Evolutionary conservation across 2,797 vertebrate genomes (phyloP).

Genomic region (Cryptoblepharus egeriae): DNA sequence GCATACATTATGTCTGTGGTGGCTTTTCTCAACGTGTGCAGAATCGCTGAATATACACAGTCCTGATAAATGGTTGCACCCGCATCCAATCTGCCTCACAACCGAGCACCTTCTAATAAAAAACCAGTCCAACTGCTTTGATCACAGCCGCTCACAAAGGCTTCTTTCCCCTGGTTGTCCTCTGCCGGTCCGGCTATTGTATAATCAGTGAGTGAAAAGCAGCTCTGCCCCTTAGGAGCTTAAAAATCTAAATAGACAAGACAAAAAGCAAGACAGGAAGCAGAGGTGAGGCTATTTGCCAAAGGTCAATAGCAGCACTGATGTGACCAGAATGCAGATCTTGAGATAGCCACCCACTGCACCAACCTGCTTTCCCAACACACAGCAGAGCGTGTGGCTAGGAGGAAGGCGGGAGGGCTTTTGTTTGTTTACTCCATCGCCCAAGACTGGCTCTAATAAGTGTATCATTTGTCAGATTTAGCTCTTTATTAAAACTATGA

Average conservation of each 20-base stretch:
- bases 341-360: background rate
- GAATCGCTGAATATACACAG: background rate
- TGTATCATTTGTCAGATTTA: conserved; percentile 26
- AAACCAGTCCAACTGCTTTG: conserved; percentile 30
- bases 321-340: conserved; percentile 4
- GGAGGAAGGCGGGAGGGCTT: background rate
- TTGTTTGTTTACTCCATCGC: background rate
- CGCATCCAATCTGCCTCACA: conserved; percentile 48
- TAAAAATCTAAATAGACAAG: conserved; percentile 29
- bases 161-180: background rate
- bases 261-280: background rate
- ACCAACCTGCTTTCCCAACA: background rate
- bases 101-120: conserved; percentile 25
- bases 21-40: background rate
- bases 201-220: background rate
- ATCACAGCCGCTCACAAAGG: background rate
- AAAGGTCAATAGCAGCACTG: background rate
- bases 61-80: conserved; percentile 50
- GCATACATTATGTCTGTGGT: background rate
- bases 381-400: background rate
- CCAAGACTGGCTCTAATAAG: background rate
- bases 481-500: conserved; percentile 30
- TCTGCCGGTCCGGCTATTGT: background rate
- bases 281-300: conserved; percentile 25
- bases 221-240: background rate